A percentile compares a stretch with the other conserved stretches of the same genome.
phyloP scores from a whole-genome alignment of 2,113 vertebrate genomes.

The Prinia subflava region DNA sequence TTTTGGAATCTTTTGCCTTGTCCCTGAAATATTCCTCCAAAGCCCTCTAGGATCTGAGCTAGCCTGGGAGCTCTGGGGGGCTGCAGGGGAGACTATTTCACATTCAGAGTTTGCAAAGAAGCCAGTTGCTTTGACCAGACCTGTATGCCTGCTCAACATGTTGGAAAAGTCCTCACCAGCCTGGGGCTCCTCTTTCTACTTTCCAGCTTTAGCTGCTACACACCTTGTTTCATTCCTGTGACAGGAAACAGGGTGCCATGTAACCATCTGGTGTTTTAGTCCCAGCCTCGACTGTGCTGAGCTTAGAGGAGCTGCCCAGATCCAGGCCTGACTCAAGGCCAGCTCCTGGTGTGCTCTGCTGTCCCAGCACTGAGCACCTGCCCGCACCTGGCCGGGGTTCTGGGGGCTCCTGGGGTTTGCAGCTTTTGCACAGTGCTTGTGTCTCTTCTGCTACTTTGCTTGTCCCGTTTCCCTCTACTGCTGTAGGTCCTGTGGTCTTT shows the following conservation, averaged over 20 bases:
- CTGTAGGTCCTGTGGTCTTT: background rate
- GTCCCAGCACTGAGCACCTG: fast-evolving
- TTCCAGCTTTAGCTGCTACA: background rate
- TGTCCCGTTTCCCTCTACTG: background rate
- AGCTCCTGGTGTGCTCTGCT: fast-evolving
- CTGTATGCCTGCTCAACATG: background rate
- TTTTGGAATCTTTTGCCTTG: too few species aligned
- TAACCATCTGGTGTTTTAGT: background rate
- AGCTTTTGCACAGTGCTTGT: fast-evolving
- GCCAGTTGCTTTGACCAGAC: background rate
- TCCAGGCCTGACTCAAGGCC: fast-evolving
- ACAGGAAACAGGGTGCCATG: background rate
- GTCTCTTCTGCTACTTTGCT: background rate
- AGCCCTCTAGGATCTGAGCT: too few species aligned
- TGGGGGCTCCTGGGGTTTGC: background rate
- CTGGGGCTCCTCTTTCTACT: background rate
- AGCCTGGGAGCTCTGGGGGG: too few species aligned
- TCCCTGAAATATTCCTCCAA: too few species aligned
- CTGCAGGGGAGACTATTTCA: too few species aligned
- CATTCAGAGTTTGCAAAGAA: background rate
- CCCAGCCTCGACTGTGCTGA: background rate
- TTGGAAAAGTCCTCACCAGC: background rate
- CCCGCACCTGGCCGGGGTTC: fast-evolving
- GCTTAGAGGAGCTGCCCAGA: fast-evolving
- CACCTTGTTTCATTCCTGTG: background rate